phyloP scores from a whole-genome alignment of 2,113 vertebrate genomes.

The Halcyon senegalensis region DNA sequence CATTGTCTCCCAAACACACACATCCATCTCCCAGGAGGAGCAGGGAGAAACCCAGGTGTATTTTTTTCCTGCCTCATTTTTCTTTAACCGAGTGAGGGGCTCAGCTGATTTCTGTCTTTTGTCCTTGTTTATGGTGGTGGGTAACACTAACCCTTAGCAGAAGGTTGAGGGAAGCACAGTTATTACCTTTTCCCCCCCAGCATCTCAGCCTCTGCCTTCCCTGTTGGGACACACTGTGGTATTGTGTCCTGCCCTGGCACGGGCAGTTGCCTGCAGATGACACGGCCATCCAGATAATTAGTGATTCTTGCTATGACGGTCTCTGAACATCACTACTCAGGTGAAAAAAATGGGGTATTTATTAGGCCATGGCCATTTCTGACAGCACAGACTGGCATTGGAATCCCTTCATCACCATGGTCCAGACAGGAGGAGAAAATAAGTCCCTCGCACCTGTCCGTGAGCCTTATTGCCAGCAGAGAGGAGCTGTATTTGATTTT shows the following conservation, averaged over 20 bases:
- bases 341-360: not conserved
- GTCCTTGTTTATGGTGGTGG: not conserved
- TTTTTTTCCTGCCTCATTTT: not conserved
- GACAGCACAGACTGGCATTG: not conserved
- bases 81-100: accelerated
- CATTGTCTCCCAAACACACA: not conserved
- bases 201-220: not conserved
- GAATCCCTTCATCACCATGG: not conserved
- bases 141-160: not conserved
- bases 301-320: not conserved
- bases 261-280: not conserved
- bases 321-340: not conserved
- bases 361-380: not conserved
- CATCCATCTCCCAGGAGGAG: not conserved
- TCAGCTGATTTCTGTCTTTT: not conserved
- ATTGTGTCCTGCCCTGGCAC: not conserved
- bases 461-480: not conserved
- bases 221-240: not conserved
- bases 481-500: not conserved
- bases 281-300: not conserved
- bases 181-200: not conserved
- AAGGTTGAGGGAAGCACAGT: not conserved
- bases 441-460: not conserved
- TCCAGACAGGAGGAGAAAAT: not conserved
- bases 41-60: not conserved